These are phyloP conservation scores for Nematolebias whitei DNA, from an alignment of 2,113 vertebrate species.

Conservation along the genomic window DNA sequence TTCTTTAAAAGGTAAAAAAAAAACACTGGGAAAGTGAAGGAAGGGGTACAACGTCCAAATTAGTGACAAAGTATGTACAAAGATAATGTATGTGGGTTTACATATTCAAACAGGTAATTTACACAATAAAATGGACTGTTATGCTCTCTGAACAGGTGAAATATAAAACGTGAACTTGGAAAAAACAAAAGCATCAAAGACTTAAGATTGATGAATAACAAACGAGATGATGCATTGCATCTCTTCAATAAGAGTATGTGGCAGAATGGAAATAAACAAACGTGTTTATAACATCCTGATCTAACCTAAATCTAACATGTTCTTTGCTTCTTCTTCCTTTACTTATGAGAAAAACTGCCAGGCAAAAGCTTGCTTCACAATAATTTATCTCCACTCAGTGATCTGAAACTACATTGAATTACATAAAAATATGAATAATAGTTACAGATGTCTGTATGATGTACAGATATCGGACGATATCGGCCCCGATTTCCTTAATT, in stretches of 20 bases:
- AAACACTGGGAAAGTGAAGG: too few relatives aligned
- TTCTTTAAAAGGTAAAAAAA: too few relatives aligned
- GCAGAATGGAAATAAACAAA: slow-evolving; percentile 18
- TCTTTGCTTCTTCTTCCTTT: too few relatives aligned
- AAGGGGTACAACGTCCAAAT: too few relatives aligned
- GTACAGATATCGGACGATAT: too few relatives aligned
- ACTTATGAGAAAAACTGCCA: too few relatives aligned
- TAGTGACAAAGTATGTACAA: background rate
- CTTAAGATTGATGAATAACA: background rate
- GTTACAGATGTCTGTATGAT: too few relatives aligned
- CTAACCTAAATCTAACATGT: slow-evolving; percentile 5
- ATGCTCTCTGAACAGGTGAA: too few relatives aligned
- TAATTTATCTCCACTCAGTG: slow-evolving; percentile 9
- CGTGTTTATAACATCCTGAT: slow-evolving; percentile 8
- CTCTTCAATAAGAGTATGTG: background rate
- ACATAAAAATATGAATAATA: too few relatives aligned
- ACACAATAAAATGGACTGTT: background rate
- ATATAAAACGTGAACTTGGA: background rate
- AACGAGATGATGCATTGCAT: background rate
- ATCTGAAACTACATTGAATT: background rate
- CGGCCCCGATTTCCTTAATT: too few relatives aligned
- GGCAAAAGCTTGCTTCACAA: background rate
- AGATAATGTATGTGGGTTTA: too few relatives aligned
- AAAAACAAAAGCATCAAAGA: background rate
- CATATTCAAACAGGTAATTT: background rate